Conservation (phyloP, 1,140 invertebrate species). For the Vanessa tameamea region DNA sequence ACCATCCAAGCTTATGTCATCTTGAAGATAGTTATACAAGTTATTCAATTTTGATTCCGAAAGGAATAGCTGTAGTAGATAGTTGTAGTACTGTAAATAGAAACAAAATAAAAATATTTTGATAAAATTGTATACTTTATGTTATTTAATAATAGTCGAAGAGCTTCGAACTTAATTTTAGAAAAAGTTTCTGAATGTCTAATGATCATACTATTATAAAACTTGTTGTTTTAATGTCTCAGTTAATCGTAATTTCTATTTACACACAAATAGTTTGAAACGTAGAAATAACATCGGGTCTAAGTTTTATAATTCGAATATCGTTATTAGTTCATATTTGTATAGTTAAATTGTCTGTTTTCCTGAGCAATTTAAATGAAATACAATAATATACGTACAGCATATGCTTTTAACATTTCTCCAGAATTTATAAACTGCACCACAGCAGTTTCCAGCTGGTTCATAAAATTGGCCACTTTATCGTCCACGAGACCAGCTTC, state of each 20-base stretch:
- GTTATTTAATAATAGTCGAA: too few species aligned
- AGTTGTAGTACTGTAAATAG: constrained; percentile 73
- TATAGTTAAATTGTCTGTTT: too few species aligned
- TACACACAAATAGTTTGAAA: too few species aligned
- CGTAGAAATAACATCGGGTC: too few species aligned
- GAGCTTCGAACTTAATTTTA: too few species aligned
- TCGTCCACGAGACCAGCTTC: constrained; percentile 88
- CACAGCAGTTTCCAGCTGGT: constrained; percentile 67
- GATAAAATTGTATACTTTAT: too few species aligned
- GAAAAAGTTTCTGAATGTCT: too few species aligned
- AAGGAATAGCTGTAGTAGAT: constrained; percentile 81
- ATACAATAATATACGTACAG: constrained; percentile 51
- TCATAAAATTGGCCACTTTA: constrained; percentile 73
- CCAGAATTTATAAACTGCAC: constrained; percentile 70
- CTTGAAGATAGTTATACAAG: constrained; percentile 86
- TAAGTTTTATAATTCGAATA: too few species aligned
- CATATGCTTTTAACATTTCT: constrained; percentile 74
- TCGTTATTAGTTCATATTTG: too few species aligned
- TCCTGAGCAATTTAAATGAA: background rate
- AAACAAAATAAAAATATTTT: background rate
- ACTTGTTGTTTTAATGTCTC: too few species aligned
- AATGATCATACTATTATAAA: too few species aligned
- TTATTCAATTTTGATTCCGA: constrained; percentile 81
- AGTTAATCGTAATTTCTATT: too few species aligned
- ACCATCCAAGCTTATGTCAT: constrained; percentile 70